phyloP scores from a whole-genome alignment of 2,888 invertebrate species.

The Steromphala cineraria region DNA sequence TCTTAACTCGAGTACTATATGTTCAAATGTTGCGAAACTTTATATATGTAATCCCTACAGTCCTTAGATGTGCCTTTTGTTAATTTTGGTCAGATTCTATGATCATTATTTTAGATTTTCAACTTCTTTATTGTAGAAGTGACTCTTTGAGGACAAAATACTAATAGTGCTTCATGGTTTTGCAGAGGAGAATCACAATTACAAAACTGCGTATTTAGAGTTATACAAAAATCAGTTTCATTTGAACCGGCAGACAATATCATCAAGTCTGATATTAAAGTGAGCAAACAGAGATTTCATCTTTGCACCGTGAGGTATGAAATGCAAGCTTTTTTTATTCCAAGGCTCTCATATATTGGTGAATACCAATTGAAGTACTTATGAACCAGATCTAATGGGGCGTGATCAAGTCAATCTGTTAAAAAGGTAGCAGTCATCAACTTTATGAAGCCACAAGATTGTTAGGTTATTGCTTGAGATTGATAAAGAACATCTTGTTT shows the following conservation, averaged over 20 bases:
- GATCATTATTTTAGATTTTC: too few relatives aligned
- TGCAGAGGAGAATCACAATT: background rate
- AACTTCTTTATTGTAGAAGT: too few relatives aligned
- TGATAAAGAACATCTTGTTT: too few relatives aligned
- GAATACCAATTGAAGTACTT: background rate
- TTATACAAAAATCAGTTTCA: background rate
- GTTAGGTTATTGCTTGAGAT: background rate
- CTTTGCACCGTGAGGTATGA: background rate
- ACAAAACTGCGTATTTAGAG: background rate
- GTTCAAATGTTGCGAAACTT: too few relatives aligned
- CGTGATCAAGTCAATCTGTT: background rate
- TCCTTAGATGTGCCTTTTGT: too few relatives aligned
- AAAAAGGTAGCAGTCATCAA: background rate
- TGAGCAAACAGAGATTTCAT: background rate
- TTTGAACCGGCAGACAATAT: background rate
- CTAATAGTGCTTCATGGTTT: background rate
- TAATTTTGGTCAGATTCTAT: too few relatives aligned
- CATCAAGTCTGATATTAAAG: background rate
- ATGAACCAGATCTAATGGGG: background rate
- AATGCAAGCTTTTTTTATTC: too few relatives aligned
- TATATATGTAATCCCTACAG: too few relatives aligned
- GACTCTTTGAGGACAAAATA: too few relatives aligned
- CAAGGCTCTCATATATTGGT: background rate
- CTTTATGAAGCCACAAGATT: background rate
- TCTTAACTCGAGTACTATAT: too few relatives aligned